phyloP scores from a whole-genome alignment of 2,797 vertebrate species.

The Hippoglossus hippoglossus region DNA sequence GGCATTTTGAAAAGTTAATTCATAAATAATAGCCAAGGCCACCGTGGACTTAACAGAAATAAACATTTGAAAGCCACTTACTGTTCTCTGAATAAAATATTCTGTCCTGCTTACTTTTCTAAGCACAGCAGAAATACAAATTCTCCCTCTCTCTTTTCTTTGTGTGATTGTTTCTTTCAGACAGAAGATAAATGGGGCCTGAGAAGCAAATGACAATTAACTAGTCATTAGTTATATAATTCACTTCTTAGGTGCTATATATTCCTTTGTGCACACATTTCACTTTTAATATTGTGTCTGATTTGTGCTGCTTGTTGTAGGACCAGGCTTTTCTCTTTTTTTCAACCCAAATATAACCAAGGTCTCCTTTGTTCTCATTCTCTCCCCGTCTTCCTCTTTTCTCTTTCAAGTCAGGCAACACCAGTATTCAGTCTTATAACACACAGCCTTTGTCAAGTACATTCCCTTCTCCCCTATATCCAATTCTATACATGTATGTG shows the following conservation, averaged over 20 bases:
- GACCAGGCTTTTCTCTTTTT: constrained; percentile 1
- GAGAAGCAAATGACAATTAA: constrained; percentile 3
- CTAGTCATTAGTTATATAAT: constrained; percentile 21
- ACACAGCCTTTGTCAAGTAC: constrained; percentile 4
- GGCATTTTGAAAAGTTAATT: constrained; percentile 57
- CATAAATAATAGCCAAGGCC: constrained; percentile 53
- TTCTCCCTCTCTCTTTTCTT: background rate
- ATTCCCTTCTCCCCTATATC: background rate
- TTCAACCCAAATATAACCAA: constrained; percentile 9
- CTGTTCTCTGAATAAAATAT: constrained; percentile 44
- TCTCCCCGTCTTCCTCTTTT: constrained; percentile 9
- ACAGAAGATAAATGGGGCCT: constrained; percentile 19
- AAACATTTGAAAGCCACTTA: constrained; percentile 52
- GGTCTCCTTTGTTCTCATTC: constrained; percentile 19
- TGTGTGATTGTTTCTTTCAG: constrained; percentile 17
- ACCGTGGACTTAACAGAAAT: constrained; percentile 41
- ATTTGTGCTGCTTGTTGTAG: background rate
- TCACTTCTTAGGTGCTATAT: constrained; percentile 4
- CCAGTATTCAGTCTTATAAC: constrained; percentile 13
- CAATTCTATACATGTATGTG: background rate
- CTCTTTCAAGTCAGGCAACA: constrained; percentile 29
- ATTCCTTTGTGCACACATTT: background rate
- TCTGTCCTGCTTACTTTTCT: constrained; percentile 35
- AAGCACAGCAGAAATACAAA: constrained; percentile 13
- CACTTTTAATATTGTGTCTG: constrained; percentile 12